phyloP scores from a whole-genome alignment of 2,113 vertebrate genomes.

The Dicaeum eximium region DNA sequence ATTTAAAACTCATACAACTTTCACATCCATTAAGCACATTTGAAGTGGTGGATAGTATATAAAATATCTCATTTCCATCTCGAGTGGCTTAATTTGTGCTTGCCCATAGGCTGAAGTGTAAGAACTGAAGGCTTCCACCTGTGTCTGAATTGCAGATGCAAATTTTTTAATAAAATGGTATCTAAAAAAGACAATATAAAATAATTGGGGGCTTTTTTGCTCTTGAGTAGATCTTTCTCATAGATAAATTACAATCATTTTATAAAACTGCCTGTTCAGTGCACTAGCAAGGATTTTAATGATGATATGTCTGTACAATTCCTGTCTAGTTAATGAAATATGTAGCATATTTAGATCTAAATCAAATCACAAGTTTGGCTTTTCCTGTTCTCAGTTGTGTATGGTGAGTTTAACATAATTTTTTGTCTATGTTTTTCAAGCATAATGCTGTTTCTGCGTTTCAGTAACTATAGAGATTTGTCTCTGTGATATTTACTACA shows the following conservation, averaged over 20 bases:
- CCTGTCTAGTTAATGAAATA: slow-evolving; percentile 7
- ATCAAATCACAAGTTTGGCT: not conserved
- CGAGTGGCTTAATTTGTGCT: not conserved
- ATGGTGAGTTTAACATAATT: not conserved
- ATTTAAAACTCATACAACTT: not conserved
- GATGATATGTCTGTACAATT: not conserved
- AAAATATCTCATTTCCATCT: not conserved
- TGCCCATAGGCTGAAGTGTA: not conserved
- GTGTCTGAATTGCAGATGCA: not conserved
- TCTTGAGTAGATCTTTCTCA: not conserved
- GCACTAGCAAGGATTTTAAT: not conserved
- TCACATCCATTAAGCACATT: not conserved
- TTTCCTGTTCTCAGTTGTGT: not conserved
- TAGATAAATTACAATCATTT: not conserved
- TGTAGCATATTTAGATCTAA: not conserved
- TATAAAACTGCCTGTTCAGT: not conserved
- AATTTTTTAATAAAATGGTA: not conserved
- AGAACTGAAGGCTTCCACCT: not conserved
- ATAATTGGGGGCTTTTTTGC: not conserved
- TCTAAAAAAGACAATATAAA: not conserved
- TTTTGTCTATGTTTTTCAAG: not conserved
- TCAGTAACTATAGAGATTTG: not conserved
- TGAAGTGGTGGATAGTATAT: not conserved
- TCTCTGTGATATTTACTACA: not conserved
- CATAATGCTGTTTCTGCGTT: not conserved